Conservation (phyloP, 64 coral and sea anemone species). For the Montipora sp. region DNA sequence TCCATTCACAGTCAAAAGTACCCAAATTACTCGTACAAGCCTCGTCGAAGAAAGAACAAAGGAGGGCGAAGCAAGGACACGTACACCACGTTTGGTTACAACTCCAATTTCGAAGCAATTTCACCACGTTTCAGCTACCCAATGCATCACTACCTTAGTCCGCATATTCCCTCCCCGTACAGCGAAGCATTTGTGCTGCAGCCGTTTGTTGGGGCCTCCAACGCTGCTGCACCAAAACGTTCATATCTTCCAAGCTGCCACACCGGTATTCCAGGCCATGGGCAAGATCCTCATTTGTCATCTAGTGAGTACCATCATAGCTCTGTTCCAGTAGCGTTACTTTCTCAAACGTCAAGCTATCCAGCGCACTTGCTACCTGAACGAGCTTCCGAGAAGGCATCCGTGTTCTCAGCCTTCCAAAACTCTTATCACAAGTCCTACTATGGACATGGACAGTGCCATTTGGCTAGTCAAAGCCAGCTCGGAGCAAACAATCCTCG, state of each 20-base stretch:
- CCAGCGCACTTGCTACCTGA: conserved; percentile 47
- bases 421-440: conserved; percentile 66
- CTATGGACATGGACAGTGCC: conserved; percentile 57
- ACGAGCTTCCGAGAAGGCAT: conserved; percentile 17
- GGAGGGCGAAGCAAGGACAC: conserved; percentile 63
- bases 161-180: conserved; percentile 79
- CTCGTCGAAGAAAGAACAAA: conserved; percentile 80
- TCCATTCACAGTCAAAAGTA: conserved; percentile 95
- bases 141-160: conserved; percentile 87
- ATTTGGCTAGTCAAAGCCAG: conserved; percentile 20
- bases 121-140: conserved; percentile 71
- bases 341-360: conserved; percentile 74
- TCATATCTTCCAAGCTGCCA: conserved; percentile 77
- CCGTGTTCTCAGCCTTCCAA: conserved; percentile 34
- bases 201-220: conserved; percentile 67
- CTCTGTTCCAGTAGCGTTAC: conserved; percentile 68
- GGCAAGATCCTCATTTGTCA: conserved; percentile 47
- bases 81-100: conserved; percentile 79
- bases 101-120: conserved; percentile 46
- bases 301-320: conserved; percentile 71
- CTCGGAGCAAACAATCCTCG: conserved; percentile 17
- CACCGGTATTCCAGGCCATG: conserved; percentile 11
- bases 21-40: conserved; percentile 93
- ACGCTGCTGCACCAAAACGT: conserved; percentile 59
- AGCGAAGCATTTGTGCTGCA: conserved; percentile 79